These are phyloP conservation scores for Brachylomia viminalis DNA, from an alignment of 2,888 invertebrate genomes.

Conservation along the genomic window DNA sequence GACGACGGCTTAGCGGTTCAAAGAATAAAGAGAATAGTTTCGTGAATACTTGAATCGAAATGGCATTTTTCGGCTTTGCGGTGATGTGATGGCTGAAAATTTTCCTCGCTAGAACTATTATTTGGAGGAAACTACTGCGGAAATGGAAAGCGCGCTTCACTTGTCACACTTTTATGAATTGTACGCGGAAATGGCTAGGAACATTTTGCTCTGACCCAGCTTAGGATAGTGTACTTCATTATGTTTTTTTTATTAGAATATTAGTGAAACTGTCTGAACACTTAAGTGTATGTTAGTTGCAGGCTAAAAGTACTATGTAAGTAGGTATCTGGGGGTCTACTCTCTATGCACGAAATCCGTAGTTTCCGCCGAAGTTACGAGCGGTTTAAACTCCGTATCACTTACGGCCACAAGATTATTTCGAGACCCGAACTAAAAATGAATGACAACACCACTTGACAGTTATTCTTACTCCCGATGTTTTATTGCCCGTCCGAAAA, in stretches of 20 bases:
- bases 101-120: conserved; percentile 6
- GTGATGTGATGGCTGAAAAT: conserved; percentile 13
- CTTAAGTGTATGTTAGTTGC: background rate
- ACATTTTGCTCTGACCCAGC: conserved; percentile 16
- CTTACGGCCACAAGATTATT: too few relatives aligned
- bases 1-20: background rate
- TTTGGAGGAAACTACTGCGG: conserved; percentile 34
- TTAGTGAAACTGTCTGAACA: background rate
- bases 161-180: conserved; percentile 36
- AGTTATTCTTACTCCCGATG: too few relatives aligned
- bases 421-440: too few relatives aligned
- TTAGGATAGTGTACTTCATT: background rate
- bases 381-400: too few relatives aligned
- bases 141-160: conserved; percentile 45
- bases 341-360: too few relatives aligned
- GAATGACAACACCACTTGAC: too few relatives aligned
- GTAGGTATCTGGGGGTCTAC: too few relatives aligned
- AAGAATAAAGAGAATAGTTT: conserved; percentile 14
- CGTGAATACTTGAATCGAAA: background rate
- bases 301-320: background rate
- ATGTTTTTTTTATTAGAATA: background rate
- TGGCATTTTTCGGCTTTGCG: background rate
- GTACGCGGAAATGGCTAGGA: conserved; percentile 16
- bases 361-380: too few relatives aligned
- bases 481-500: too few relatives aligned